These are phyloP conservation scores for Axis porcinus DNA, from an alignment of 2,113 vertebrate species.

Conservation along the genomic window DNA sequence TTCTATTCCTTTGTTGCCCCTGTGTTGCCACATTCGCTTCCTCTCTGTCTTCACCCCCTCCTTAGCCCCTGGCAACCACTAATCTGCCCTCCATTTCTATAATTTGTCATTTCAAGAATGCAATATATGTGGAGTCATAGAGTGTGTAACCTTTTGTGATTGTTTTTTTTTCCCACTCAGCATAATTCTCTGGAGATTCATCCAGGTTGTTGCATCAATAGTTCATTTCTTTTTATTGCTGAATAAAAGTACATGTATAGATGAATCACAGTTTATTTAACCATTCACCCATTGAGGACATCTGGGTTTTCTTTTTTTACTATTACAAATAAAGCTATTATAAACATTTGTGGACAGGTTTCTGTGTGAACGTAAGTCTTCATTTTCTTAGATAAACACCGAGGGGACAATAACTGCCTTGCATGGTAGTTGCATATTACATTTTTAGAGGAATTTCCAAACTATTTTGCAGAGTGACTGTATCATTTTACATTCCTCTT, in stretches of 20 bases:
- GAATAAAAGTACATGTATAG: background rate
- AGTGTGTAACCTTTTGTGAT: background rate
- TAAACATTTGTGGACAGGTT: background rate
- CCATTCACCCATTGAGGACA: background rate
- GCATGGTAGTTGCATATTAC: background rate
- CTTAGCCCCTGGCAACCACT: background rate
- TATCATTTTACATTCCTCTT: background rate
- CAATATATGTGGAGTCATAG: background rate
- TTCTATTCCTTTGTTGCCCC: background rate
- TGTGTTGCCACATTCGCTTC: background rate
- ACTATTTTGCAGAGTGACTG: background rate
- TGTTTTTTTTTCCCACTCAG: background rate
- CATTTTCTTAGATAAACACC: constrained; percentile 9
- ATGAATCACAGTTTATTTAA: background rate
- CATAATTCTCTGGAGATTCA: background rate
- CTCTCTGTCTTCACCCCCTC: background rate
- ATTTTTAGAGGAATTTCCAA: background rate
- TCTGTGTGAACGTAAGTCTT: background rate
- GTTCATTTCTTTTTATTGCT: background rate
- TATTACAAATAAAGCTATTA: background rate
- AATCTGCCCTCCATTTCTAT: background rate
- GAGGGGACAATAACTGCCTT: background rate
- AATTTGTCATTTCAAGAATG: background rate
- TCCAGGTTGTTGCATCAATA: background rate
- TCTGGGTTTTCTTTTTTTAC: background rate